Base-by-base conservation (phyloP, 2,888 invertebrate genomes). In the Oxytorus armatus region DNA sequence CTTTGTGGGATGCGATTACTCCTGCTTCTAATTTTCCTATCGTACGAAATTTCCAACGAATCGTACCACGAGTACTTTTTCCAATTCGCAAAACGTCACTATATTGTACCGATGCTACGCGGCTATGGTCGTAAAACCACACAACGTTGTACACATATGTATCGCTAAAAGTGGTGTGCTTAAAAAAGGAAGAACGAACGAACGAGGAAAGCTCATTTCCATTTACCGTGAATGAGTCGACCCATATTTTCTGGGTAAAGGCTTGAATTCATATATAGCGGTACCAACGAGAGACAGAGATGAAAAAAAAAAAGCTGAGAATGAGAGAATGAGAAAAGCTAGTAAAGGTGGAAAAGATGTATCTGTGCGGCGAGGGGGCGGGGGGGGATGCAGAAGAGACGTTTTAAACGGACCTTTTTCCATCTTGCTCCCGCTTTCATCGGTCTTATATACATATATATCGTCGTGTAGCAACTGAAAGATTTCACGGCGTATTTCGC, bases 181-280 rank as follows among this genome's bases (percentile, higher is more conserved):
- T 8, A 39, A 18, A n/a, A 69, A 42, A 81, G 65, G 51, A 59
- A 77, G 47, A 63, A 51, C 21, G 70, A 63, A 78, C 63, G 53
- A 55, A 42, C 29, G 63, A 25, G 66, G 66, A 66, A 59, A 70
- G 75, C 63, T 25, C 61, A 69, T 76, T 47, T 72, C 70, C 72
- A 79, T 79, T 72, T 59, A 72, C 51, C 36, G 49, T 79, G 82
- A 83, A 82, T 77, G 76, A 51, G 83, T 84, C 87, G 88, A 88
- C 88, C 89, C 85, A 89, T 84, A 89, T 89, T 87, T 87, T 85
- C 80, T 80, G 84, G 23, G 85, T 82, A 88, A 87, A 84, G 85
- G 84, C 84, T 61, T 84, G 87, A 81, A 82, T 82, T 82, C 80
- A 82, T n/a, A n/a, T n/a, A n/a, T 39, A 42, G 25, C 57, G 53